These are phyloP conservation scores for Leptura quadrifasciata DNA, from an alignment of 2,888 invertebrate species.

Conservation along the genomic window DNA sequence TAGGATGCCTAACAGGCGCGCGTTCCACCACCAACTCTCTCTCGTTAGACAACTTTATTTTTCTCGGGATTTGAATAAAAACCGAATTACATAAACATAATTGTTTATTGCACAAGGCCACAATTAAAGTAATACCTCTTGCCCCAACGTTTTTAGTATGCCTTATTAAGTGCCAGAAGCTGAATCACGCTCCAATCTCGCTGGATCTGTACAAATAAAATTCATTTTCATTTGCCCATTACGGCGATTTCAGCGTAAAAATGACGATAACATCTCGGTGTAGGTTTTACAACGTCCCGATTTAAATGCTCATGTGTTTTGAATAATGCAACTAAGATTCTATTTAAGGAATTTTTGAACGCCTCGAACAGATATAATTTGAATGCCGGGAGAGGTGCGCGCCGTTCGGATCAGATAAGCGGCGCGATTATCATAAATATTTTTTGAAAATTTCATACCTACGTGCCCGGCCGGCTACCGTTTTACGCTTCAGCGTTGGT, in stretches of 20 bases:
- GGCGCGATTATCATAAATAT: conserved; percentile 31
- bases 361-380: conserved; percentile 7
- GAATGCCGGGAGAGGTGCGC: neutral
- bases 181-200: conserved; percentile 34
- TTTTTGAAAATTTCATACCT: conserved; percentile 14
- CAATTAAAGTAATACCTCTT: conserved; percentile 28
- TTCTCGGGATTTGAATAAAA: conserved; percentile 5
- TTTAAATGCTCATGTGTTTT: conserved; percentile 51
- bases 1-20: neutral
- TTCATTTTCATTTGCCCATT: conserved; percentile 35
- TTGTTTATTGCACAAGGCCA: conserved; percentile 21
- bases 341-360: conserved; percentile 31
- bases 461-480: conserved; percentile 21
- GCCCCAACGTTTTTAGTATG: conserved; percentile 2
- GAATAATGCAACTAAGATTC: conserved; percentile 44
- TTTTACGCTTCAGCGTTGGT: neutral
- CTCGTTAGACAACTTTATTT: conserved; percentile 12
- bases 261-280: conserved; percentile 49
- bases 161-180: conserved; percentile 30
- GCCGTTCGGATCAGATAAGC: conserved; percentile 11
- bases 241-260: conserved; percentile 37
- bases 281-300: conserved; percentile 50
- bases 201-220: conserved; percentile 12
- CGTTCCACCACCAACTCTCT: neutral
- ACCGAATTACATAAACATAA: conserved; percentile 27